These are phyloP conservation scores for Hymenochirus boettgeri DNA, from an alignment of 2,113 vertebrate genomes.

Conservation along the genomic window DNA sequence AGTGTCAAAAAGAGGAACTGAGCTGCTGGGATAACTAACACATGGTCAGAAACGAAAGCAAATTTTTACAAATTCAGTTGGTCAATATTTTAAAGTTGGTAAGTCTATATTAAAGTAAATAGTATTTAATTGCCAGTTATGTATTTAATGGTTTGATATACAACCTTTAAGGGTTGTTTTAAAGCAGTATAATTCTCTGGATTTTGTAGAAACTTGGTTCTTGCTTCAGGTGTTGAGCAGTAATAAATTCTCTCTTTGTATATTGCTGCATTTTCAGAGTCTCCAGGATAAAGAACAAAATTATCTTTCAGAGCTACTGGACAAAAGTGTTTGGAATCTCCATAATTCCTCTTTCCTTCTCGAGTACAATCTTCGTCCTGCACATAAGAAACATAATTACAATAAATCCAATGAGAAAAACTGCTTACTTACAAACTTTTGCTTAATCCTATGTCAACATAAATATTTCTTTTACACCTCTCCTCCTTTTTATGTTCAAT, in stretches of 20 bases:
- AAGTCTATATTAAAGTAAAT: too few relatives aligned
- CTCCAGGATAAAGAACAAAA: constrained; percentile 71
- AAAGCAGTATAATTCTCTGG: constrained; percentile 72
- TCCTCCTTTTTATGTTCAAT: too few relatives aligned
- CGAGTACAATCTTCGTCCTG: constrained; percentile 62
- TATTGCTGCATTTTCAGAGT: constrained; percentile 66
- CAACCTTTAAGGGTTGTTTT: constrained; percentile 68
- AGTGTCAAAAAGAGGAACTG: too few relatives aligned
- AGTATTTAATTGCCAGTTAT: too few relatives aligned
- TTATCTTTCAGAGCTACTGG: constrained; percentile 81
- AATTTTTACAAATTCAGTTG: too few relatives aligned
- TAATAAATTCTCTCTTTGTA: constrained; percentile 83
- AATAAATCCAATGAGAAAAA: background rate
- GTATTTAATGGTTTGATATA: too few relatives aligned
- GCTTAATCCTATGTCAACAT: too few relatives aligned
- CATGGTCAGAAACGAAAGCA: too few relatives aligned
- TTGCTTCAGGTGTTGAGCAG: constrained; percentile 72
- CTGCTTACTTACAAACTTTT: background rate
- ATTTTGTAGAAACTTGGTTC: constrained; percentile 72
- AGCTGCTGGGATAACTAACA: too few relatives aligned
- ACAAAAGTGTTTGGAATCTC: constrained; percentile 84
- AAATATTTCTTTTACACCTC: too few relatives aligned
- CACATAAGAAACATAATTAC: constrained; percentile 38
- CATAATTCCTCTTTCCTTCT: constrained; percentile 68
- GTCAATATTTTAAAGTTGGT: too few relatives aligned